Percentiles rank a stretch among this genome's conserved stretches.
Conservation (phyloP, 2,113 vertebrate species). For the Piprites chloris region DNA sequence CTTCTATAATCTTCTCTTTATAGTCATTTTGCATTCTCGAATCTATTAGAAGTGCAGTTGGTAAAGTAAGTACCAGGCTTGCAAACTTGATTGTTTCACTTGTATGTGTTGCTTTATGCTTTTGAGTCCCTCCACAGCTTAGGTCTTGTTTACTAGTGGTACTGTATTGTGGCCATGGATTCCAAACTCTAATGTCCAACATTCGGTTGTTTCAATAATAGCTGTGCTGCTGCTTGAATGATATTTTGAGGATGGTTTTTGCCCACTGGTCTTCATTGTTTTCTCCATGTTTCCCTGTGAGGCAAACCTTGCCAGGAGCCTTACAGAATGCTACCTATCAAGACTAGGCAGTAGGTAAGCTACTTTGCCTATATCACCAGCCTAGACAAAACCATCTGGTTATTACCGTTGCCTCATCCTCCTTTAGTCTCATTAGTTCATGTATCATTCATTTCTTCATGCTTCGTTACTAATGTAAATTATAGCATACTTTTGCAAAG, state of each 20-base stretch:
- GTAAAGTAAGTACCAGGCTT: background rate
- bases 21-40: background rate
- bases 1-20: background rate
- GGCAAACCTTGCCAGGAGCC: background rate
- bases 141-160: background rate
- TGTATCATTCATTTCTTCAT: background rate
- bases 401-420: slow-evolving; percentile 14
- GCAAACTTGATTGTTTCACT: background rate
- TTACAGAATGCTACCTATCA: slow-evolving; percentile 12
- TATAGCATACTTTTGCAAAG: background rate
- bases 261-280: background rate
- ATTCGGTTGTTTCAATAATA: background rate
- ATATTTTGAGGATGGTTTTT: background rate
- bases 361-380: background rate
- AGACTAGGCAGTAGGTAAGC: slow-evolving; percentile 17
- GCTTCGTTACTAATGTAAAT: background rate
- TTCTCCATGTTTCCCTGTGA: background rate
- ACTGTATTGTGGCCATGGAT: background rate
- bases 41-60: background rate
- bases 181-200: background rate
- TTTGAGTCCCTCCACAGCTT: background rate
- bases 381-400: background rate
- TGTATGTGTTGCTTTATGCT: background rate
- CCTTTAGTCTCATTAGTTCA: background rate
- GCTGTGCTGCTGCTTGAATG: background rate